phyloP scores from a whole-genome alignment of 2,797 vertebrate genomes.

The Periophthalmus magnuspinnatus region DNA sequence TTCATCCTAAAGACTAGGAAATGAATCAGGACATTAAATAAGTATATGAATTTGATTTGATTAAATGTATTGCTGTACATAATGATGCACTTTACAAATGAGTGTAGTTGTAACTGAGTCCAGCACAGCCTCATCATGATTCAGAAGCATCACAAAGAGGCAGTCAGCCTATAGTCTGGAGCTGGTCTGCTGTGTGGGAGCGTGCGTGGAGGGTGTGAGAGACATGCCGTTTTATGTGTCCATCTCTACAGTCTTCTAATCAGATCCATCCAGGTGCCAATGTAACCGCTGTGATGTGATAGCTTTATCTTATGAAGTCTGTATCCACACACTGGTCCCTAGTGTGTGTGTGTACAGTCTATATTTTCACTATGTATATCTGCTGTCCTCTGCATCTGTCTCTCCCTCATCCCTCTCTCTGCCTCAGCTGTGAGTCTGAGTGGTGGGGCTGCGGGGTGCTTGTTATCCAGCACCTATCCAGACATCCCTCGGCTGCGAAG shows the following conservation, averaged over 20 bases:
- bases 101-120: conserved; percentile 21
- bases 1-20: no score
- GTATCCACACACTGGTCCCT: no score
- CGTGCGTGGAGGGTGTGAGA: conserved; percentile 32
- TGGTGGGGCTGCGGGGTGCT: conserved; percentile 59
- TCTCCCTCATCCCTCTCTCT: conserved; percentile 9
- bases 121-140: conserved; percentile 44
- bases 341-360: conserved; percentile 24
- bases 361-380: conserved; percentile 38
- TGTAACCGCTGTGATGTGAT: conserved; percentile 24
- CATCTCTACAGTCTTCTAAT: conserved; percentile 32
- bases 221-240: conserved; percentile 23
- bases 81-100: no score
- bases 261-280: conserved; percentile 8
- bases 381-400: conserved; percentile 44
- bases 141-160: conserved; percentile 42
- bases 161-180: conserved; percentile 24
- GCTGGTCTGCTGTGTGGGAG: conserved; percentile 30
- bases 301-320: conserved; percentile 12
- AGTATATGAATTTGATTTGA: no score
- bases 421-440: conserved; percentile 39
- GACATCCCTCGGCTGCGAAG: conserved; percentile 58
- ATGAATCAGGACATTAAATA: no score
- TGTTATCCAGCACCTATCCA: conserved; percentile 72
- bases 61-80: not conserved